These are phyloP conservation scores for Pollimyrus isidori DNA, from an alignment of 2,113 vertebrate species.

Conservation along the genomic window DNA sequence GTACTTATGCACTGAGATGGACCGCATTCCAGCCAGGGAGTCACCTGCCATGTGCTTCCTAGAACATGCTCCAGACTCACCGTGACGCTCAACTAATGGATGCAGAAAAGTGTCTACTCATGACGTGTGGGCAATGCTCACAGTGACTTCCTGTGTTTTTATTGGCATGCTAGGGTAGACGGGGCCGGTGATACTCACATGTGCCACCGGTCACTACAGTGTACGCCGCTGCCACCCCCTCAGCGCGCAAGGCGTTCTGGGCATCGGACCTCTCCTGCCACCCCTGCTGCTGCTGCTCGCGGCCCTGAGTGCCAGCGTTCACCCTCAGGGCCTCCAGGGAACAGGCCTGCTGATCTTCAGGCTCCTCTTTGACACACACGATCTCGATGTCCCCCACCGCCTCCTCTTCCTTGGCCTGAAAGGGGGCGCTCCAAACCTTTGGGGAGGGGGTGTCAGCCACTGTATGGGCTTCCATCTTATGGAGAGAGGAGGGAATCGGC, in stretches of 20 bases:
- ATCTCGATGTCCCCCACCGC: conserved; percentile 40
- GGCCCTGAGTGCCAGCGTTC: neutral
- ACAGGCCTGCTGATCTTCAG: conserved; percentile 31
- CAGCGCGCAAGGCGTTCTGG: neutral
- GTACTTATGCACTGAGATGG: neutral
- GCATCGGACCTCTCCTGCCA: neutral
- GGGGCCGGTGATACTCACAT: neutral
- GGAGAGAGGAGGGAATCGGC: conserved; percentile 8
- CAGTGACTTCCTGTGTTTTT: neutral
- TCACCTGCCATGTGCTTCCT: neutral
- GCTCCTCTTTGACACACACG: conserved; percentile 62
- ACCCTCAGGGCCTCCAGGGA: neutral
- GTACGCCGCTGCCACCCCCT: neutral
- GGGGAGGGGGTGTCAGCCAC: neutral
- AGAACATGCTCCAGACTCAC: neutral
- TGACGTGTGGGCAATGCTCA: neutral
- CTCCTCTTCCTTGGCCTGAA: conserved; percentile 49
- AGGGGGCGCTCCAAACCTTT: neutral
- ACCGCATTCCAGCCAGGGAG: neutral
- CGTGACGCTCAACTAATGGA: neutral
- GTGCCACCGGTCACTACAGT: neutral
- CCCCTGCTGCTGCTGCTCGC: neutral
- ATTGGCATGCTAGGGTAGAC: neutral
- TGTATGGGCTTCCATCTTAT: neutral
- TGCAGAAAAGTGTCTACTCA: neutral